phyloP scores from a whole-genome alignment of 1,140 invertebrate genomes.

The Caenorhabditis remanei region DNA sequence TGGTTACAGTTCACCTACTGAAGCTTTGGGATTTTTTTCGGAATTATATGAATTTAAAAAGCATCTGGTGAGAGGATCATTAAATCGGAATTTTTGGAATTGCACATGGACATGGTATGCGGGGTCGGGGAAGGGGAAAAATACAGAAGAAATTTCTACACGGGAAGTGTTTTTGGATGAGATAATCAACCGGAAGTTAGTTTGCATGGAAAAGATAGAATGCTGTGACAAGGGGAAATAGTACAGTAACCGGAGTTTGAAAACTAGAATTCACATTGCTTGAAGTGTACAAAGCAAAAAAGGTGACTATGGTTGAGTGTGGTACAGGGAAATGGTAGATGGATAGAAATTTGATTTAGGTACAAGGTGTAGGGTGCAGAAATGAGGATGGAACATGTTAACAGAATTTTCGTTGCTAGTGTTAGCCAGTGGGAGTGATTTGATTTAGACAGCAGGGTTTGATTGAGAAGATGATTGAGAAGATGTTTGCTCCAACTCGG shows the following conservation, averaged over 20 bases:
- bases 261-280: constrained; percentile 49
- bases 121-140: neutral
- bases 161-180: neutral
- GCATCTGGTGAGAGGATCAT: constrained; percentile 32
- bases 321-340: neutral
- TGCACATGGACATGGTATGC: constrained; percentile 1
- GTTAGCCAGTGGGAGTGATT: neutral
- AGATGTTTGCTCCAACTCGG: constrained; percentile 12
- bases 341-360: neutral
- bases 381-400: neutral
- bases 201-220: neutral
- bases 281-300: constrained; percentile 28
- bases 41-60: neutral
- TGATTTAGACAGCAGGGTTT: constrained; percentile 10
- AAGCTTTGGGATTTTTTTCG: neutral
- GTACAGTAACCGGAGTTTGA: constrained; percentile 10
- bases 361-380: neutral
- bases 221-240: neutral
- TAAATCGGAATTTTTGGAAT: neutral
- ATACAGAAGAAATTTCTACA: neutral
- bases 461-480: constrained; percentile 7
- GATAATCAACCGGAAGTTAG: constrained; percentile 11
- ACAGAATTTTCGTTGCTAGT: neutral
- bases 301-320: constrained; percentile 10
- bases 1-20: neutral